These are phyloP conservation scores for Chloroclysta siterata DNA, from an alignment of 2,888 invertebrate genomes.

Conservation along the genomic window DNA sequence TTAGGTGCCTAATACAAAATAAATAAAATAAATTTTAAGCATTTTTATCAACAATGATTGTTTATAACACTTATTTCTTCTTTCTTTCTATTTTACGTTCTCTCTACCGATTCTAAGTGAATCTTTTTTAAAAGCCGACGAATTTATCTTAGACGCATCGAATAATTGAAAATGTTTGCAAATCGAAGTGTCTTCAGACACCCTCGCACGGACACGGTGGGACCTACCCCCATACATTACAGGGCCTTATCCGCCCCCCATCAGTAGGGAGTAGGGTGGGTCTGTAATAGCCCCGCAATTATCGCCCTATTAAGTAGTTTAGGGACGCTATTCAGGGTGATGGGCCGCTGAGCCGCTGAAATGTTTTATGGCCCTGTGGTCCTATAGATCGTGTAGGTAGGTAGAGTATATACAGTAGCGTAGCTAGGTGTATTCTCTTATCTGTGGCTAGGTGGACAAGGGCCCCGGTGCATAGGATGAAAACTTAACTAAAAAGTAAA, in stretches of 20 bases:
- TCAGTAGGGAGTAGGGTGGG: conserved; percentile 31
- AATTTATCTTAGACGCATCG: conserved; percentile 6
- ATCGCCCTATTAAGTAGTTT: conserved; percentile 82
- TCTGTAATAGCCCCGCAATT: conserved; percentile 71
- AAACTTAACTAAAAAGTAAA: too few species aligned
- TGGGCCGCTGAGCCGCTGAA: conserved; percentile 53
- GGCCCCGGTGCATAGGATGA: too few species aligned
- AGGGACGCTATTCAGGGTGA: conserved; percentile 59
- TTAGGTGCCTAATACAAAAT: too few species aligned
- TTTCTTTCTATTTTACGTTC: too few species aligned
- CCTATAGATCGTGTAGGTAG: conserved; percentile 19
- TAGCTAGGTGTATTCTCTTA: too few species aligned
- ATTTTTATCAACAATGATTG: too few species aligned
- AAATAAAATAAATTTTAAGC: too few species aligned
- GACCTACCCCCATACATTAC: conserved; percentile 18
- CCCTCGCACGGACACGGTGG: conserved; percentile 1
- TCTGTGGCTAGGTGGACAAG: too few species aligned
- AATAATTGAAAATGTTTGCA: conserved; percentile 14
- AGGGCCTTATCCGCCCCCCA: conserved; percentile 23
- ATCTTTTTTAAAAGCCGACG: background rate
- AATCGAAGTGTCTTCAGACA: conserved; percentile 8
- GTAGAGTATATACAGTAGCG: too few species aligned
- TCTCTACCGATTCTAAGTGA: too few species aligned
- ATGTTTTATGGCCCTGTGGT: conserved; percentile 41
- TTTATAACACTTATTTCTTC: too few species aligned